Conservation (phyloP, 1,140 invertebrate genomes). For the Drosophila sp. region DNA sequence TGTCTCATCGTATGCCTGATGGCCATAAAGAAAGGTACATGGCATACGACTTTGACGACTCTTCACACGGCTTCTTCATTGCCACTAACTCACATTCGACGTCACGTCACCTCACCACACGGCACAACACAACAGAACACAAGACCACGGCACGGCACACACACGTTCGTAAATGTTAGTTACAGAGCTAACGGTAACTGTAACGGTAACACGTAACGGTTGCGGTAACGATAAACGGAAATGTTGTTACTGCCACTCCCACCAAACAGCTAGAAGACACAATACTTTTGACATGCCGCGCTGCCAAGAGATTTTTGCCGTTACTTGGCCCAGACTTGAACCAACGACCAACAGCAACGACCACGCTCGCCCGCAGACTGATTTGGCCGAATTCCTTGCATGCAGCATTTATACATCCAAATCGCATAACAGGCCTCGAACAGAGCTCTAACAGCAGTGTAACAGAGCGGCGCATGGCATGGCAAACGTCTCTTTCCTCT, state of each 20-base stretch:
- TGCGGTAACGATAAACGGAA: conserved; percentile 12
- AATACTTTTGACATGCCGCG: not conserved
- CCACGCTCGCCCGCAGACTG: conserved; percentile 18
- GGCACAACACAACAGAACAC: not conserved
- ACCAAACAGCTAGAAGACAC: not conserved
- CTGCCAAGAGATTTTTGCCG: not conserved
- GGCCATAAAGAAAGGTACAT: conserved; percentile 12
- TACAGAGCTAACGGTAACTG: not conserved
- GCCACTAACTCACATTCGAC: conserved; percentile 9
- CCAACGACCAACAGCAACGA: conserved; percentile 6
- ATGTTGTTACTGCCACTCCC: conserved; percentile 7
- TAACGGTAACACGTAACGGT: not conserved
- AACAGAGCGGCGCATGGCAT: conserved; percentile 4
- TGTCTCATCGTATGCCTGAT: conserved; percentile 18
- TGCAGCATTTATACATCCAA: conserved; percentile 16
- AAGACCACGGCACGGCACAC: not conserved
- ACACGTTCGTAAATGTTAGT: conserved; percentile 5
- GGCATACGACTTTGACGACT: conserved; percentile 10
- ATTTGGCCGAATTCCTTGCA: conserved; percentile 9
- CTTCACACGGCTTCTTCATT: conserved; percentile 16
- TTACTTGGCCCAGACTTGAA: not conserved
- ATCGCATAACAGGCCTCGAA: conserved; percentile 1
- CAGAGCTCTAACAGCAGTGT: not conserved
- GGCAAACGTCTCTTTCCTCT: not conserved
- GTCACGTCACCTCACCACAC: not conserved